Conservation (phyloP, 2,797 vertebrate genomes). For the Tarsius wallacei region DNA sequence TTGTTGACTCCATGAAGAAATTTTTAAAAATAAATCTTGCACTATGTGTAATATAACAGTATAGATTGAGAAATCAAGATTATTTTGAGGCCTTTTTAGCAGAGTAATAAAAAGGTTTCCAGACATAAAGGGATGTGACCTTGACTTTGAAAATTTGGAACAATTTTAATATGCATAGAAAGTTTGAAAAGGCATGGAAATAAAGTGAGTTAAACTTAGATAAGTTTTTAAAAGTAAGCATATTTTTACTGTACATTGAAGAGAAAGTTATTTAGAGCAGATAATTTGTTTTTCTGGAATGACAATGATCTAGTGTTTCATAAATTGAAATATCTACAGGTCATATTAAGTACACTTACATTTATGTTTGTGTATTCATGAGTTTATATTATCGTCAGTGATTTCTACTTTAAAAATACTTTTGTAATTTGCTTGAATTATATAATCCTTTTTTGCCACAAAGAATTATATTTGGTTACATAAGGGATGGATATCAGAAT, state of each 20-base stretch:
- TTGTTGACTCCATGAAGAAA: conserved; percentile 18
- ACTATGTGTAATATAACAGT: background rate
- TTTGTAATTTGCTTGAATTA: background rate
- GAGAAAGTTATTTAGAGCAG: background rate
- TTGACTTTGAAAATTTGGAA: conserved; percentile 5
- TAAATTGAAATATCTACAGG: background rate
- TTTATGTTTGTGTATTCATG: background rate
- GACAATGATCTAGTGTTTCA: background rate
- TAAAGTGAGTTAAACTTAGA: conserved; percentile 16
- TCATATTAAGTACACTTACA: background rate
- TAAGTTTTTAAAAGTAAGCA: background rate
- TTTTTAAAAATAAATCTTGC: background rate
- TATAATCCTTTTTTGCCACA: background rate
- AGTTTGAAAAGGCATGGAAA: background rate
- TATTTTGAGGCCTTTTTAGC: background rate
- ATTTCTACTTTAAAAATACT: conserved; percentile 13
- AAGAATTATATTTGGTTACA: background rate
- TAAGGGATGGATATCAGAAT: background rate
- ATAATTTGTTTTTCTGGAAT: background rate
- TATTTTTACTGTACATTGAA: background rate
- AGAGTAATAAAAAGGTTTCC: background rate
- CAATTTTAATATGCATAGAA: background rate
- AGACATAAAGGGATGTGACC: background rate
- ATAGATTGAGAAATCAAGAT: background rate
- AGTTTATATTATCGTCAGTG: background rate